Evolutionary conservation across 37 sponge, comb jelly and placozoan species (phyloP).

Genomic region (Agelas oroides): DNA sequence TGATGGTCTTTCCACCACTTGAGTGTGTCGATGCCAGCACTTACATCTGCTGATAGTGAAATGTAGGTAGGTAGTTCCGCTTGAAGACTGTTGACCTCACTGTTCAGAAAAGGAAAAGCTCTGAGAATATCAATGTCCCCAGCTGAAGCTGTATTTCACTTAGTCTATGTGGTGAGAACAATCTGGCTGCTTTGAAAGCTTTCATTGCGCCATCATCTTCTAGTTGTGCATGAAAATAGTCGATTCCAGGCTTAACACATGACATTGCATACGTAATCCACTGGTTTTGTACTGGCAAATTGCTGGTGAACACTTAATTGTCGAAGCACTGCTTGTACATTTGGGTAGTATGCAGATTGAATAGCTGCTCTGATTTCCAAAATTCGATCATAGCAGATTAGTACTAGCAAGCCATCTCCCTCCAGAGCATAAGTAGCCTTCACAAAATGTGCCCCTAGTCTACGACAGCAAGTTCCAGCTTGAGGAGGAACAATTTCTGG

Average conservation of each 20-base stretch:
- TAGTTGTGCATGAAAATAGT: conserved; percentile 9
- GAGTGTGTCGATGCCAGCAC: background rate
- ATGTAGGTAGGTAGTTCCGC: conserved; percentile 12
- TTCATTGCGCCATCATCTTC: background rate
- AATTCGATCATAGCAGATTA: conserved; percentile 1
- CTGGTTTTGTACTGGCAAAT: background rate
- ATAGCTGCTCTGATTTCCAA: background rate
- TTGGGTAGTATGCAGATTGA: background rate
- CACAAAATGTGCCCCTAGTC: background rate
- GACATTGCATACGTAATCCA: background rate
- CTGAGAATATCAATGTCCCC: conserved; percentile 1
- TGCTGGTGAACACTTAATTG: background rate
- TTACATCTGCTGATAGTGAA: conserved; percentile 11
- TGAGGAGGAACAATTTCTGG: background rate
- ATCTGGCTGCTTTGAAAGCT: conserved; percentile 35
- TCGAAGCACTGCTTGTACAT: conserved; percentile 1
- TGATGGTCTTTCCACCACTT: conserved; percentile 19
- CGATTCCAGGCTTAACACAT: conserved; percentile 5
- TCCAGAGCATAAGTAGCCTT: conserved; percentile 26
- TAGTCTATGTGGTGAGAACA: conserved; percentile 15
- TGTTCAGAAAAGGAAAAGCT: conserved; percentile 7
- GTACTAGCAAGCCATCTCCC: conserved; percentile 20
- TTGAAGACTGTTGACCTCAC: background rate
- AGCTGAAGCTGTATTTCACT: conserved; percentile 6
- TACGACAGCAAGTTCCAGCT: conserved; percentile 19